Evolutionary conservation across 2,888 invertebrate species (phyloP).

Genomic region (Caenorhabditis sinica): DNA sequence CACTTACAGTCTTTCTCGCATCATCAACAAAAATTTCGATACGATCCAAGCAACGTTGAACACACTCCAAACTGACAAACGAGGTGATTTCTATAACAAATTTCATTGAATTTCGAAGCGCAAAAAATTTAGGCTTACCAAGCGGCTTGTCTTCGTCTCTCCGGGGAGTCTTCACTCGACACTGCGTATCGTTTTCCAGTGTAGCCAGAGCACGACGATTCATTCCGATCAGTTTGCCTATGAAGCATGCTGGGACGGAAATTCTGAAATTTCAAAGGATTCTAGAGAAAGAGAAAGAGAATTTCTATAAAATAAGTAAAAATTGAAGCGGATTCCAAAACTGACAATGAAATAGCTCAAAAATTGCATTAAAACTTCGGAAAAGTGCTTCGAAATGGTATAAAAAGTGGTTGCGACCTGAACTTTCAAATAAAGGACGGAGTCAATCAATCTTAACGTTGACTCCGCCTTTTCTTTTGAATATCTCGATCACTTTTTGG

Average conservation of each 20-base stretch:
- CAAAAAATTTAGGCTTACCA: slow-evolving; percentile 50
- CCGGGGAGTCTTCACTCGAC: slow-evolving; percentile 65
- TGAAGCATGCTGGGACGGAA: slow-evolving; percentile 31
- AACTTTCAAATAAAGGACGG: no score
- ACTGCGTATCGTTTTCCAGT: slow-evolving; percentile 67
- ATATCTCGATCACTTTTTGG: no score
- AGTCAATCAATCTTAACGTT: no score
- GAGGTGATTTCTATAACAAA: slow-evolving; percentile 65
- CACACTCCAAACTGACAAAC: slow-evolving; percentile 61
- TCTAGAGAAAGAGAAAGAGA: no score
- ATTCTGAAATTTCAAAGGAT: slow-evolving; percentile 15
- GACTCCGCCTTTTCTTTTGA: no score
- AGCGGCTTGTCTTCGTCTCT: slow-evolving; percentile 46
- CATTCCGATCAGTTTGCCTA: slow-evolving; percentile 50
- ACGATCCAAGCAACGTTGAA: slow-evolving; percentile 70
- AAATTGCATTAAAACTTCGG: no score
- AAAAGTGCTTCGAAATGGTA: no score
- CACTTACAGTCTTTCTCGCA: slow-evolving; percentile 32
- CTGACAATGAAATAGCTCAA: no score
- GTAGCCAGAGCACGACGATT: slow-evolving; percentile 44
- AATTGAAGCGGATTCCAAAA: no score
- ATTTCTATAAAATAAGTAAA: no score
- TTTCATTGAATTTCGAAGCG: not conserved
- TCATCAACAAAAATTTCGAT: slow-evolving; percentile 65
- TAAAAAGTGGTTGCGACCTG: no score